Conservation (phyloP, 2,113 vertebrate species). For the Zosterops japonicus region DNA sequence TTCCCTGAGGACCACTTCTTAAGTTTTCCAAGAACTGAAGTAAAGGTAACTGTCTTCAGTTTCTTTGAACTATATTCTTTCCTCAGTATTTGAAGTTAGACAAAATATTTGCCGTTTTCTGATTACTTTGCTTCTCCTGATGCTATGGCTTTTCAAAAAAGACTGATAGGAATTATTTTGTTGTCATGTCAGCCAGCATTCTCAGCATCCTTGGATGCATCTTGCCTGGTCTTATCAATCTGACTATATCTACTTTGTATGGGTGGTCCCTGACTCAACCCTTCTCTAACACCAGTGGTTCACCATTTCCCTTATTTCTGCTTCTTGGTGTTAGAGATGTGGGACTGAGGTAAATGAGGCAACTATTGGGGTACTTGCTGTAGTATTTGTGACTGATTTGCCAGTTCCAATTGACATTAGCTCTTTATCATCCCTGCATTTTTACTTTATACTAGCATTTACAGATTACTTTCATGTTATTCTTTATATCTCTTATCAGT, state of each 20-base stretch:
- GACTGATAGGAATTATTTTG: background rate
- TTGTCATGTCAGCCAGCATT: background rate
- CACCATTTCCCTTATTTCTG: background rate
- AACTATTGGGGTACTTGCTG: background rate
- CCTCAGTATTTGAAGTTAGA: background rate
- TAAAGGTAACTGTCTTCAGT: background rate
- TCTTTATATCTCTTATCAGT: background rate
- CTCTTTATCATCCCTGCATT: background rate
- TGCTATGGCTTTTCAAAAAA: background rate
- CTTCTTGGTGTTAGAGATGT: background rate
- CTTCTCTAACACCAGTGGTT: background rate
- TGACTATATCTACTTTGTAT: background rate
- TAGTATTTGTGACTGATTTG: background rate
- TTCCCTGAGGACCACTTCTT: background rate
- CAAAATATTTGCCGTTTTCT: background rate
- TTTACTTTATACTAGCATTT: background rate
- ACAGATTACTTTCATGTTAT: background rate
- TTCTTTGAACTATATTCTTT: background rate
- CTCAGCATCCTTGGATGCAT: background rate
- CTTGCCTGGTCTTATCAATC: background rate
- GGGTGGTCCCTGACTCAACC: background rate
- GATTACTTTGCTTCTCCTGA: background rate
- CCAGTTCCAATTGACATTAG: background rate
- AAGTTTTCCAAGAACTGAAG: background rate
- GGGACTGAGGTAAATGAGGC: background rate